Conservation (phyloP, 2,888 invertebrate species). For the Melieria picta region DNA sequence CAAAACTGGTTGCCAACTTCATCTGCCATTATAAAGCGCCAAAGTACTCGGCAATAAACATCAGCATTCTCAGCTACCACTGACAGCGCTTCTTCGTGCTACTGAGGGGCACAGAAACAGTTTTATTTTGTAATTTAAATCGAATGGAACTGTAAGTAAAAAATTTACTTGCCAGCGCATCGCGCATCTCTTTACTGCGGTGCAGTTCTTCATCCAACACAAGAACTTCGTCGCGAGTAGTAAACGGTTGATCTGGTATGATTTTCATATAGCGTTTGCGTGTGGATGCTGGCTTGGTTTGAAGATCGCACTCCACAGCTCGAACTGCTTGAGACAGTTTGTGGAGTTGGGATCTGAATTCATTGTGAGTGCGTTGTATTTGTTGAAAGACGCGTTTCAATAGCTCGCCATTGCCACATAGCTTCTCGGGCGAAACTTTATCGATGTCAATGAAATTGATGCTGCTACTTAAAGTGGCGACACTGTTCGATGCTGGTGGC, state of each 20-base stretch:
- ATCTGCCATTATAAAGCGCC: constrained; percentile 40
- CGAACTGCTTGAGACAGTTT: constrained; percentile 31
- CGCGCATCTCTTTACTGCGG: constrained; percentile 40
- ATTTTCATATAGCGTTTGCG: constrained; percentile 39
- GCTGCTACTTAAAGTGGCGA: neutral
- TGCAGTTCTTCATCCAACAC: constrained; percentile 39
- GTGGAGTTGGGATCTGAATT: constrained; percentile 38
- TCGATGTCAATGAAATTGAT: constrained; percentile 31
- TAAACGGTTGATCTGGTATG: constrained; percentile 36
- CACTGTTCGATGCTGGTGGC: neutral
- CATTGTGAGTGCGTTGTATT: constrained; percentile 32
- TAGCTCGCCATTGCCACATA: constrained; percentile 29
- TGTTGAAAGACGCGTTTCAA: constrained; percentile 34
- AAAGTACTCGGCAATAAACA: constrained; percentile 35
- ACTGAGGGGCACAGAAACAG: neutral
- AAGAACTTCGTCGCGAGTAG: constrained; percentile 36
- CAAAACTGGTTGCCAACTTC: constrained; percentile 39
- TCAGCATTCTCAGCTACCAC: constrained; percentile 34
- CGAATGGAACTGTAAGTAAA: neutral
- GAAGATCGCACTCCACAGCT: constrained; percentile 30
- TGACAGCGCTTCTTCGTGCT: constrained; percentile 39
- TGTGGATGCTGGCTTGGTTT: constrained; percentile 22
- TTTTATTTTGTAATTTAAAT: neutral
- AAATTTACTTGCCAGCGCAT: constrained; percentile 30
- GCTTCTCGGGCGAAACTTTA: constrained; percentile 31